Percentiles rank a stretch among this genome's conserved stretches.
phyloP scores from a whole-genome alignment of 2,113 vertebrate species.

The Chauna torquata region DNA sequence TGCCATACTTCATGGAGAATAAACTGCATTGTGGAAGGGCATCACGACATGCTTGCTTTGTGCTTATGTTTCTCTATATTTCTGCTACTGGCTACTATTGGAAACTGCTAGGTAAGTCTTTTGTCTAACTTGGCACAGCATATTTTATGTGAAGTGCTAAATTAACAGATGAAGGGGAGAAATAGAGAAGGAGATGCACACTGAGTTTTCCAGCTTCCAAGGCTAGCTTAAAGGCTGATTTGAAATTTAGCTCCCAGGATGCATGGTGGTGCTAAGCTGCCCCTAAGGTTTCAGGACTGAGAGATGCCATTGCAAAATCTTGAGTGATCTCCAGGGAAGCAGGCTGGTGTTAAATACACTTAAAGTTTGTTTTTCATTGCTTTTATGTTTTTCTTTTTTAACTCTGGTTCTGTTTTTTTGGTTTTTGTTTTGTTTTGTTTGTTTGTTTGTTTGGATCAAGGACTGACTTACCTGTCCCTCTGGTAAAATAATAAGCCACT shows the following conservation, averaged over 20 bases:
- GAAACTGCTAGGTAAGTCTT: neutral
- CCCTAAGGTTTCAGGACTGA: neutral
- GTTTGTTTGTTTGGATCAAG: no score
- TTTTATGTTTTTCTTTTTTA: neutral
- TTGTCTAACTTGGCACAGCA: neutral
- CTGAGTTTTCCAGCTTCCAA: neutral
- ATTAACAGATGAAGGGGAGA: neutral
- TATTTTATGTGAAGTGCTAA: neutral
- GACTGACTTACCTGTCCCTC: neutral
- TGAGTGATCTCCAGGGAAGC: neutral
- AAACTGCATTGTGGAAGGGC: neutral
- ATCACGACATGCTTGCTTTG: neutral
- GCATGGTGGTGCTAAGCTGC: accelerated
- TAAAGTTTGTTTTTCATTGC: neutral
- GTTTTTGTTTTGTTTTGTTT: no score
- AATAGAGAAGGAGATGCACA: neutral
- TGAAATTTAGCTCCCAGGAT: neutral
- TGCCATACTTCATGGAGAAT: neutral
- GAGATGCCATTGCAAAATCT: neutral
- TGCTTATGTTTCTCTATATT: neutral
- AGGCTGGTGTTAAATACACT: neutral
- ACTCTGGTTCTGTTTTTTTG: neutral
- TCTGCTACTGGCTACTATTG: neutral
- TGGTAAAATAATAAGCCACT: neutral
- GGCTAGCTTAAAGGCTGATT: neutral